A percentile compares a stretch with the other conserved stretches of the same genome.
These are phyloP conservation scores for Dinocampus coccinellae DNA, from an alignment of 2,888 invertebrate genomes.

Conservation along the genomic window DNA sequence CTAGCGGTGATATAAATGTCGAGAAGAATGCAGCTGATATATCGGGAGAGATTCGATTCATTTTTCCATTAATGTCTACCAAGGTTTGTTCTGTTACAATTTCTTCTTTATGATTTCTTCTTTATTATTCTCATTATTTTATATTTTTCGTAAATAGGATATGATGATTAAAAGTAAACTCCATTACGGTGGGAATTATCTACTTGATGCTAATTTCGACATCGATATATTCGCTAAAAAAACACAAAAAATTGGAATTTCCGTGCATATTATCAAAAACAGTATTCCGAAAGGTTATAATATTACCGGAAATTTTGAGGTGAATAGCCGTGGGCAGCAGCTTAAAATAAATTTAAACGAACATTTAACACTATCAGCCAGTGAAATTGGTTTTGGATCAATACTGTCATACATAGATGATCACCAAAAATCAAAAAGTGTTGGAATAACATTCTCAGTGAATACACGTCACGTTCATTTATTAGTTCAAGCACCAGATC, in stretches of 20 bases:
- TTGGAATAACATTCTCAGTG: constrained; percentile 52
- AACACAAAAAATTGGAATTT: constrained; percentile 72
- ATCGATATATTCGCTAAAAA: constrained; percentile 75
- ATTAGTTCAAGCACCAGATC: constrained; percentile 67
- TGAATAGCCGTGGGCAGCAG: constrained; percentile 71
- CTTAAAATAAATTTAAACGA: constrained; percentile 63
- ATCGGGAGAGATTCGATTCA: constrained; percentile 75
- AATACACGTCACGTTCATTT: constrained; percentile 49
- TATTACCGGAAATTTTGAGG: constrained; percentile 63
- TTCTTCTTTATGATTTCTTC: not conserved
- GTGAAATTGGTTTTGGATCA: constrained; percentile 61
- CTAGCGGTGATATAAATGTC: constrained; percentile 71
- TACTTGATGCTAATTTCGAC: constrained; percentile 68
- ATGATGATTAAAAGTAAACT: constrained; percentile 69
- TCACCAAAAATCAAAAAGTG: constrained; percentile 61
- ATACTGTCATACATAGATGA: constrained; percentile 63
- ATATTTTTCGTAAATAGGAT: constrained; percentile 59
- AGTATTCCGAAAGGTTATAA: constrained; percentile 65
- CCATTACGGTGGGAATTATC: constrained; percentile 66
- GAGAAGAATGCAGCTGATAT: constrained; percentile 71
- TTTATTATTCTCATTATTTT: constrained; percentile 9
- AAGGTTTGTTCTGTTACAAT: constrained; percentile 71
- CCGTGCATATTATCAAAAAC: constrained; percentile 58
- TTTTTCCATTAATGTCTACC: constrained; percentile 75
- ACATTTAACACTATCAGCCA: constrained; percentile 58